Evolutionary conservation across 1,140 invertebrate genomes (phyloP).

Genomic region (Drosophila leontia): DNA sequence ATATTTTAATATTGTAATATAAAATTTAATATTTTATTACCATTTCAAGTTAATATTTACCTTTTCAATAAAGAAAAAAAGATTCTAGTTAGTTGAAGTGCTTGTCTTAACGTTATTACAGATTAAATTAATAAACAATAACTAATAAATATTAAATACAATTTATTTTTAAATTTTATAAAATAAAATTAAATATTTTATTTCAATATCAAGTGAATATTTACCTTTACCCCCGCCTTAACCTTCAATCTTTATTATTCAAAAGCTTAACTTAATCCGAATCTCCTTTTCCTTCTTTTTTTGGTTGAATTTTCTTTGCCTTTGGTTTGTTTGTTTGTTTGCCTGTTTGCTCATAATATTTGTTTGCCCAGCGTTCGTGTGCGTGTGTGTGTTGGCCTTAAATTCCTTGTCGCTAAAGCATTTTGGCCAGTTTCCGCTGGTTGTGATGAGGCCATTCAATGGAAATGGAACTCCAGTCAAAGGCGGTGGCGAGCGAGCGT

Average conservation of each 20-base stretch:
- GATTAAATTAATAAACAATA: too few relatives aligned
- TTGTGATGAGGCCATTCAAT: conserved; percentile 6
- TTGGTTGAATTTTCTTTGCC: conserved; percentile 41
- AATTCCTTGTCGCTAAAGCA: conserved; percentile 78
- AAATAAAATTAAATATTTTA: neutral
- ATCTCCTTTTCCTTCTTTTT: neutral
- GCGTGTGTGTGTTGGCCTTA: conserved; percentile 60
- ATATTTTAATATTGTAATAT: neutral
- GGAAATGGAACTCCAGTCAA: conserved; percentile 54
- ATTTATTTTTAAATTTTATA: too few relatives aligned
- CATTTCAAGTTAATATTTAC: too few relatives aligned
- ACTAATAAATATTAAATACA: too few relatives aligned
- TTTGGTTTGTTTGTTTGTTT: conserved; percentile 50
- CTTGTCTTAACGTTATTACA: too few relatives aligned
- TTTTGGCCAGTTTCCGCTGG: conserved; percentile 46
- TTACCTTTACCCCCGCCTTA: neutral
- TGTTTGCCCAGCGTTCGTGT: conserved; percentile 54
- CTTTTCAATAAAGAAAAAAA: too few relatives aligned
- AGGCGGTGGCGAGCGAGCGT: conserved; percentile 69
- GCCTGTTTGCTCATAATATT: conserved; percentile 72
- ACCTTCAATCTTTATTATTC: neutral
- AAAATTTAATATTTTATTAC: neutral
- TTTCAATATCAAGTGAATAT: neutral
- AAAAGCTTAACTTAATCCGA: conserved; percentile 10
- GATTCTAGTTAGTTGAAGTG: too few relatives aligned